A percentile compares a stretch with the other conserved stretches of the same genome.
Evolutionary conservation across 1,140 invertebrate species (phyloP).

Genomic region (Pygmarrhopalites habei): DNA sequence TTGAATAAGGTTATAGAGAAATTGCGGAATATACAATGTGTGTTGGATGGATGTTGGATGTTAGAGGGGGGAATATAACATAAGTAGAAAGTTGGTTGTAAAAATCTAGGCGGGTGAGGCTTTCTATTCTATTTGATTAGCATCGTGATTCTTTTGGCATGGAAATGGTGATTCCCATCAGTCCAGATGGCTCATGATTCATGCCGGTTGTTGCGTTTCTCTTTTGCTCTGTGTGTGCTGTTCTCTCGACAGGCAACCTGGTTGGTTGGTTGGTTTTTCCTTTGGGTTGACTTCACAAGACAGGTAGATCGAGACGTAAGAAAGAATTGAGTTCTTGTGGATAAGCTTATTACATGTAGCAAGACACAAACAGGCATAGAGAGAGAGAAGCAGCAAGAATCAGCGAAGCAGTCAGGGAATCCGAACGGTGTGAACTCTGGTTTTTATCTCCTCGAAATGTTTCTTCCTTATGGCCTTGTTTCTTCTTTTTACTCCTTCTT

Average conservation of each 20-base stretch:
- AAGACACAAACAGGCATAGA: too few species aligned
- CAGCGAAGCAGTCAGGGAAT: slow-evolving; percentile 13
- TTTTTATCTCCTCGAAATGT: slow-evolving; percentile 6
- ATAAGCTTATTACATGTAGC: too few species aligned
- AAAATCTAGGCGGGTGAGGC: slow-evolving; percentile 14
- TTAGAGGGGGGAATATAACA: not conserved
- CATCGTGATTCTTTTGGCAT: slow-evolving; percentile 14
- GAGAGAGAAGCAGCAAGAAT: not conserved
- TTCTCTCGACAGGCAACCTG: not conserved
- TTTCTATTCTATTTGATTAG: slow-evolving; percentile 12
- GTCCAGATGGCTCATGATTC: slow-evolving; percentile 13
- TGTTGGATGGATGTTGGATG: too few species aligned
- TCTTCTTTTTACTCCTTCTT: not conserved
- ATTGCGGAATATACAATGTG: too few species aligned
- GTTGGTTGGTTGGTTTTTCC: not conserved
- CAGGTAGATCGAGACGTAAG: not conserved
- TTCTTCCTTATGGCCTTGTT: slow-evolving; percentile 15
- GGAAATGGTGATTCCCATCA: slow-evolving; percentile 13
- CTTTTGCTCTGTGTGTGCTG: not conserved
- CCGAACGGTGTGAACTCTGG: slow-evolving; percentile 15
- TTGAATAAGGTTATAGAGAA: too few species aligned
- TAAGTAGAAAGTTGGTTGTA: slow-evolving; percentile 9
- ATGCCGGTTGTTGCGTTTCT: slow-evolving; percentile 6
- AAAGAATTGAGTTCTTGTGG: too few species aligned
- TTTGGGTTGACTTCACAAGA: not conserved